Conservation (phyloP, 2,113 vertebrate genomes). For the Heliornis fulica region DNA sequence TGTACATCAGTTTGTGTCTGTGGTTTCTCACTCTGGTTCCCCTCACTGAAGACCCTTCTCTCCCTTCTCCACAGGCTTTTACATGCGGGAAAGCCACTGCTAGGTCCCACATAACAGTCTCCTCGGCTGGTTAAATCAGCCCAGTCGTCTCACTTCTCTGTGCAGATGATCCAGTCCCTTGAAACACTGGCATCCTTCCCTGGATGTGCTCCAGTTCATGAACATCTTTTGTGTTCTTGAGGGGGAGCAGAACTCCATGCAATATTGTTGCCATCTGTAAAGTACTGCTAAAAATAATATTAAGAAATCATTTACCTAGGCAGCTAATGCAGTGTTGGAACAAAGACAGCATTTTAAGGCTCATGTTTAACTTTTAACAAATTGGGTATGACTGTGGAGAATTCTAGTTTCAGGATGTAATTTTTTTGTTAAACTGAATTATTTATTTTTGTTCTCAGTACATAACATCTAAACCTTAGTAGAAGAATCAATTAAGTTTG, state of each 20-base stretch:
- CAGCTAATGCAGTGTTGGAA: neutral
- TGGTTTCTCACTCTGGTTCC: neutral
- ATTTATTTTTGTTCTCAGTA: neutral
- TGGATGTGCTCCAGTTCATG: neutral
- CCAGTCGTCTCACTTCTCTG: neutral
- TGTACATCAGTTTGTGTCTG: neutral
- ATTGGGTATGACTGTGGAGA: neutral
- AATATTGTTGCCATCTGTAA: neutral
- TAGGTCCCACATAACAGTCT: neutral
- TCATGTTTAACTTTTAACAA: neutral
- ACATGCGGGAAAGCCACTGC: neutral
- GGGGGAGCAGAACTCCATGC: neutral
- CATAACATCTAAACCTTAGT: neutral
- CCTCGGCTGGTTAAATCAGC: neutral
- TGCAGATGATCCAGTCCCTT: rapidly evolving
- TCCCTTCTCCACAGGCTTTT: rapidly evolving
- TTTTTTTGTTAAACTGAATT: neutral
- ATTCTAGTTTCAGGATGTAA: neutral
- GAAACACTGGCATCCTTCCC: neutral
- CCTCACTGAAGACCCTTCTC: neutral
- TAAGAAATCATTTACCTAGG: neutral
- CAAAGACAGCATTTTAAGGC: neutral
- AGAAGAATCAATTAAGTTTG: neutral
- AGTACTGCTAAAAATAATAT: neutral
- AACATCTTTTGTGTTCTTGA: neutral